Evolutionary conservation across 1,140 invertebrate genomes (phyloP), one percentile per base, ranked within the genome.

Genomic region (Fopius arisanus): DNA sequence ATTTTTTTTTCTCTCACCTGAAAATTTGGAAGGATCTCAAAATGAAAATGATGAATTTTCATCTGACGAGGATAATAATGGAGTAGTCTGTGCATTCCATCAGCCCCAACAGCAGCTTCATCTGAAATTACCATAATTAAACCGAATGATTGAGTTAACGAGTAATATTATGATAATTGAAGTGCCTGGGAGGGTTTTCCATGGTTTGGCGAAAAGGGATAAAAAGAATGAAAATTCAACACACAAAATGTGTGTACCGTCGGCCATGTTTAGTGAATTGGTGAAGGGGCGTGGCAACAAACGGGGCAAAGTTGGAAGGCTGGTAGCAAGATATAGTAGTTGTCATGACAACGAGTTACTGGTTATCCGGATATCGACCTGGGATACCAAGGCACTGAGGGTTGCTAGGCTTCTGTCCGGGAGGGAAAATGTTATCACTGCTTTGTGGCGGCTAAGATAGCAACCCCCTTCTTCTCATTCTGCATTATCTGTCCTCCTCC

Each of bases 361-460:
- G 62, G 82, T 85, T 86, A 84, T 84, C 82, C 81, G 82, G 83
- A 86, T 87, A 88, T 87, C 84, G 86, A 87, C 86, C 85, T 84
- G 81, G 77, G 80, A 70, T 14, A 48, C 72, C 71, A 65, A 75
- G 62, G 74, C 78, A 79, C 80, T 77, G 82, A 86, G 85, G 82
- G 84, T 87, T 85, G 86, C 86, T 86, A 86, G 84, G 85, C 84
- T 86, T 83, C 85, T 85, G 78, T 87, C 80, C 83, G 81, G 85
- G 86, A 87, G 86, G 86, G 86, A 88, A 88, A 88, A 87, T 87
- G 85, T 88, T 88, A 88, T 88, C 87, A 87, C 86, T 87, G 85
- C 87, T 88, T 88, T 88, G 87, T 87, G 85, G 86, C 84, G 84
- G 82, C 84, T 87, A 88, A 87, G 86, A 88, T 87, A 87, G 84